Conservation (phyloP, 2,797 vertebrate genomes). For the Poeciliopsis presidionis region DNA sequence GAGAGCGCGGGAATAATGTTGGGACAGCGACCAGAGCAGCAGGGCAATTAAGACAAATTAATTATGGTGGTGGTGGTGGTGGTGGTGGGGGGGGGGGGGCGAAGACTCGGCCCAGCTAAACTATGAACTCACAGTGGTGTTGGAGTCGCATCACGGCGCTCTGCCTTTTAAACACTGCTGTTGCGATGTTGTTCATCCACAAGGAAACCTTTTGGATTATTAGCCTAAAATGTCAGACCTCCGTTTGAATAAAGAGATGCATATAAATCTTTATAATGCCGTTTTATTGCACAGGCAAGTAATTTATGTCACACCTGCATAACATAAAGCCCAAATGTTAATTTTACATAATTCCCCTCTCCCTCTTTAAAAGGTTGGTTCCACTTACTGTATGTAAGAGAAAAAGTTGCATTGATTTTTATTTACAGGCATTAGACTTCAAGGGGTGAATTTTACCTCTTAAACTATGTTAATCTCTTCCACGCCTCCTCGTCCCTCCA, state of each 20-base stretch:
- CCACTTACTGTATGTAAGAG: not conserved
- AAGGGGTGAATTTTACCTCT: not conserved
- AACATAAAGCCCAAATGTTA: not conserved
- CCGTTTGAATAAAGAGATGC: not conserved
- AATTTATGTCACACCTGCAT: not conserved
- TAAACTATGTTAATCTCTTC: not conserved
- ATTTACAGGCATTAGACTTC: not conserved
- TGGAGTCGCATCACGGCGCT: slow-evolving; percentile 36
- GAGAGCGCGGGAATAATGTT: slow-evolving; percentile 73
- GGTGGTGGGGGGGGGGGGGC: slow-evolving; percentile 33
- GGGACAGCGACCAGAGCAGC: slow-evolving; percentile 71
- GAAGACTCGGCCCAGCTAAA: slow-evolving; percentile 29
- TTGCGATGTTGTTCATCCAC: slow-evolving; percentile 73
- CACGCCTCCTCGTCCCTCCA: not conserved
- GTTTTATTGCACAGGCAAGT: not conserved
- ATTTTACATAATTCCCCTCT: too few species aligned
- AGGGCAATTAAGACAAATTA: slow-evolving; percentile 82
- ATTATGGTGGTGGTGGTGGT: slow-evolving; percentile 67
- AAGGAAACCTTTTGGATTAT: slow-evolving; percentile 51
- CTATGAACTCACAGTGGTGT: slow-evolving; percentile 56
- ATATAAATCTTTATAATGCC: not conserved
- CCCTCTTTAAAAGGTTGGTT: not conserved
- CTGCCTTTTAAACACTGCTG: slow-evolving; percentile 24
- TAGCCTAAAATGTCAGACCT: slow-evolving; percentile 43
- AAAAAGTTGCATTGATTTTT: not conserved